Evolutionary conservation across 2,888 invertebrate species (phyloP).

Genomic region (Caradrina clavipalpis): DNA sequence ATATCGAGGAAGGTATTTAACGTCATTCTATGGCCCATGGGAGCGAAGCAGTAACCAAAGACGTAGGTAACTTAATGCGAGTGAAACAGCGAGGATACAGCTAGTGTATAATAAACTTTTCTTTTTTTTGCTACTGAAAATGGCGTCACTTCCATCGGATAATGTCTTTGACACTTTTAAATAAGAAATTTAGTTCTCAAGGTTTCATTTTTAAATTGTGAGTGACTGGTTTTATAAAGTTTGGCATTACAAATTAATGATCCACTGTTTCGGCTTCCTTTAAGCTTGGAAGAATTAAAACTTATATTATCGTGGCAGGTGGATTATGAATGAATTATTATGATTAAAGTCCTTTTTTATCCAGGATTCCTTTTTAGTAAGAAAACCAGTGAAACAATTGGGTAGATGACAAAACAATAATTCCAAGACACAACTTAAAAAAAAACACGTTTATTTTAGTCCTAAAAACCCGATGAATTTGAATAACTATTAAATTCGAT

Average conservation of each 20-base stretch:
- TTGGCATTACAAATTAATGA: slow-evolving; percentile 34
- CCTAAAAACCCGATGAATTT: no score
- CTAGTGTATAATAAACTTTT: no score
- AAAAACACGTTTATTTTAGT: no score
- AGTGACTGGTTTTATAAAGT: slow-evolving; percentile 21
- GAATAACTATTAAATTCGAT: no score
- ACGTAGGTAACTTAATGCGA: no score
- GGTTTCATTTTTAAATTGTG: slow-evolving; percentile 28
- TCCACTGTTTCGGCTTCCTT: slow-evolving; percentile 4
- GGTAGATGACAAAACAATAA: no score
- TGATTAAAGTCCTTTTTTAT: slow-evolving; percentile 1
- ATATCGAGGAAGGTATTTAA: no score
- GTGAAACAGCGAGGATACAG: no score
- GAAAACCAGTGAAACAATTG: no score
- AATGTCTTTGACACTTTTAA: neutral
- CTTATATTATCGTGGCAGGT: slow-evolving; percentile 17
- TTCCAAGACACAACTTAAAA: no score
- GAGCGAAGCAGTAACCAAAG: no score
- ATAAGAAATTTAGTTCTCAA: neutral
- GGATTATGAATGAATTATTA: slow-evolving; percentile 26
- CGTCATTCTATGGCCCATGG: no score
- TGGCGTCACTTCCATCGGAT: neutral
- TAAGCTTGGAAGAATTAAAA: slow-evolving; percentile 16
- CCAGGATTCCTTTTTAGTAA: neutral
- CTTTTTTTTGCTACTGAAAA: neutral